phyloP scores from a whole-genome alignment of 2,797 vertebrate genomes.

The Limnodromus scolopaceus region DNA sequence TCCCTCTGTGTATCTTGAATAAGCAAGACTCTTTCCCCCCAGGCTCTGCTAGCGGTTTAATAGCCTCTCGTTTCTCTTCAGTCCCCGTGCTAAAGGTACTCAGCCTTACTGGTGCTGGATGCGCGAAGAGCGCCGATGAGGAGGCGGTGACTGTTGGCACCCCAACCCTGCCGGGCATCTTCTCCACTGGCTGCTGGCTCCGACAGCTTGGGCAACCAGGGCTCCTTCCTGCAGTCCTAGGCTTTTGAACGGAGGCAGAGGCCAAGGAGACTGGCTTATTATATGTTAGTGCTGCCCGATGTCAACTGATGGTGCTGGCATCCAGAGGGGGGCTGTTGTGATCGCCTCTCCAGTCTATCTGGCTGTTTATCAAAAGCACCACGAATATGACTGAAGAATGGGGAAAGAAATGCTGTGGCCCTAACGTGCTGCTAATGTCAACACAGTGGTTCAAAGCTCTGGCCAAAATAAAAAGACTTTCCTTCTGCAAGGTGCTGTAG shows the following conservation, averaged over 20 bases:
- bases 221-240: neutral
- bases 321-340: neutral
- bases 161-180: rapidly evolving
- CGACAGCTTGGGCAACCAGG: neutral
- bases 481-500: neutral
- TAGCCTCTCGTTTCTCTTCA: constrained; percentile 57
- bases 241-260: neutral
- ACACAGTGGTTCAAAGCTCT: neutral
- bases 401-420: rapidly evolving
- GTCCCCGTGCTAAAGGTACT: neutral
- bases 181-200: neutral
- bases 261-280: neutral
- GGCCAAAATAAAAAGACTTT: neutral
- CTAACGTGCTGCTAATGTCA: neutral
- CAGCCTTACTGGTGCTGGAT: neutral
- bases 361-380: neutral
- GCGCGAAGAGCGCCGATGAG: rapidly evolving
- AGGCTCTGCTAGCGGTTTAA: constrained; percentile 53
- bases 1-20: constrained; percentile 49
- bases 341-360: neutral
- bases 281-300: neutral
- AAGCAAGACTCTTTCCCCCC: constrained; percentile 16
- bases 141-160: neutral
- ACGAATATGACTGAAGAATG: neutral
- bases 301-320: neutral